Base-by-base conservation (phyloP, 2,888 invertebrate species). In the Synergus japonicus region DNA sequence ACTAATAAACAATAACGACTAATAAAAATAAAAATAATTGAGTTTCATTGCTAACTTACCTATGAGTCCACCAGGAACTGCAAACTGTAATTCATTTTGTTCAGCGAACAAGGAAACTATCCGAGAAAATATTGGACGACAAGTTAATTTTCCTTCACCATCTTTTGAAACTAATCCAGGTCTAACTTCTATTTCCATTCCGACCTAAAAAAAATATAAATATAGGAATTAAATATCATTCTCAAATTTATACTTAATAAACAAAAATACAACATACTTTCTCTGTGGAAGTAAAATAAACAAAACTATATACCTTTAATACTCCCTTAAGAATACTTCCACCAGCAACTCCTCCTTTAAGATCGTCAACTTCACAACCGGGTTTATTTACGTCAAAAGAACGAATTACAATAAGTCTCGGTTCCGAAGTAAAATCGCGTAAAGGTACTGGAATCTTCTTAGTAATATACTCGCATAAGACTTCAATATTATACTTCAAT, bases 351-450 rank as follows among this genome's bases (percentile, higher is more conserved):
- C 99, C 99, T 60, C 99, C 99, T 91, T 98, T 97, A 79, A 99
- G 94, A 92, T 99, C 99, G 86, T 98, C 97, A 9, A 99, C 99
- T 93, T 99, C 99, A 92, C 98, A 99, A 66, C 99, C 99, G 5
- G 99, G 99, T 93, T 99, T 99, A 93, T 99, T 99, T 2, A 99
- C 99, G 93, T 99, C 99, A 93, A 99, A 99, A 5, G 99, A 99
- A 87, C 97, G 95, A 89, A 98, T 97, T 65, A 98, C 97, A 90
- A 99, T 99, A 90, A 99, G 95, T 83, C 98, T 95, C 8, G 99
- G 99, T 83, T 97, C 96, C 0, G 98, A 97, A 12, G 97, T 96
- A 92, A 99, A 99, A 92, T 99, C 99, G 81, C 99, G 94, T 84
- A 97, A 92, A 8, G 99, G 99, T 78, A 99, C 96, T 0, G 99